A percentile compares a stretch with the other conserved stretches of the same genome.
Conservation (phyloP, 2,888 invertebrate species). For the Myopa testacea region DNA sequence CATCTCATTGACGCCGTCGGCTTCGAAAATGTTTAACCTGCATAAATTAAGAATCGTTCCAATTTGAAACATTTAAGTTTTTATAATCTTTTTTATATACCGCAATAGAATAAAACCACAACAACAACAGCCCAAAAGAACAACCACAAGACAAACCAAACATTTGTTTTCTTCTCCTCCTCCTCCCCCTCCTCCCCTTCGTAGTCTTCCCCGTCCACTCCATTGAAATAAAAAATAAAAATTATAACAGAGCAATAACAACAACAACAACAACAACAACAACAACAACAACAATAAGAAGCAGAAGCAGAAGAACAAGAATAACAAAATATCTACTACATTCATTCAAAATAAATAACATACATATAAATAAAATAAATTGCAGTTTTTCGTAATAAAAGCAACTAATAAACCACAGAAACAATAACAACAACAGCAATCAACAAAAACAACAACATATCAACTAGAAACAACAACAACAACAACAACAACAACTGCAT, state of each 20-base stretch:
- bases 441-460: too few relatives aligned
- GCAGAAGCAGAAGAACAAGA: neutral
- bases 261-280: neutral
- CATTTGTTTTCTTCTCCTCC: neutral
- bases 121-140: too few relatives aligned
- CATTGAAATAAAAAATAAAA: neutral
- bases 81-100: neutral
- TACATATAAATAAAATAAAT: slow-evolving; percentile 13
- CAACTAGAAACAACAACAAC: neutral
- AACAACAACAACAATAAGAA: too few relatives aligned
- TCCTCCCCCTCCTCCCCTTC: neutral
- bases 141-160: too few relatives aligned
- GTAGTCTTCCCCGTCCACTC: neutral
- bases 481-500: neutral
- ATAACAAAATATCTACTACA: too few relatives aligned
- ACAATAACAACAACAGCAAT: neutral
- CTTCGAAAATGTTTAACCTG: neutral
- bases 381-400: slow-evolving; percentile 8
- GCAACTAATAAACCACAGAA: neutral
- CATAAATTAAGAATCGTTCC: slow-evolving; percentile 28
- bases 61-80: slow-evolving; percentile 12
- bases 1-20: slow-evolving; percentile 3
- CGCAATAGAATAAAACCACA: too few relatives aligned
- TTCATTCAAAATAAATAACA: neutral
- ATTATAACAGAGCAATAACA: neutral